A percentile compares a stretch with the other conserved stretches of the same genome.
Evolutionary conservation across 2,797 vertebrate genomes (phyloP).

Genomic region (Liasis olivaceus): DNA sequence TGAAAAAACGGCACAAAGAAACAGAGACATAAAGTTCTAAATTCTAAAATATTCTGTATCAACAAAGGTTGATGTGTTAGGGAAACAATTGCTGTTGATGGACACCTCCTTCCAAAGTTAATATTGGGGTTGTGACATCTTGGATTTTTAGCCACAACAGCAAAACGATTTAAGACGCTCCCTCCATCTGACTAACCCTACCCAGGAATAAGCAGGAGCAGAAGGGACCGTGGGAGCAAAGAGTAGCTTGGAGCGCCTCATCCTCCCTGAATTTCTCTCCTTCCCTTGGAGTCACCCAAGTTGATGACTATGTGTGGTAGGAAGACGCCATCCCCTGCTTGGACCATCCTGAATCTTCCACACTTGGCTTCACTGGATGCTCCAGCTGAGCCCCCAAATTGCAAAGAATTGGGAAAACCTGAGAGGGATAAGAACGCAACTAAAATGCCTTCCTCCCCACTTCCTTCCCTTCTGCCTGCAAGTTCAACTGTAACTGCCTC

Average conservation of each 20-base stretch:
- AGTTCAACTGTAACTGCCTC: too few species aligned
- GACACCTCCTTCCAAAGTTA: not conserved
- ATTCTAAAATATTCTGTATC: too few species aligned
- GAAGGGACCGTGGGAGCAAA: not conserved
- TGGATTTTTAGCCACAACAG: too few species aligned
- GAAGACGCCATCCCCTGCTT: not conserved
- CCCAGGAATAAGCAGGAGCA: not conserved
- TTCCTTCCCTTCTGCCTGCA: too few species aligned
- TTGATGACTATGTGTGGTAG: not conserved
- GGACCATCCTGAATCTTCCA: not conserved
- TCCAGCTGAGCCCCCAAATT: not conserved
- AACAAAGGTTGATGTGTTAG: not conserved
- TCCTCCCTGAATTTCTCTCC: not conserved
- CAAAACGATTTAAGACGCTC: too few species aligned
- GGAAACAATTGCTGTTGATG: not conserved
- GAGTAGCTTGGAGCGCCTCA: not conserved
- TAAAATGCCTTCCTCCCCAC: too few species aligned
- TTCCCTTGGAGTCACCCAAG: not conserved
- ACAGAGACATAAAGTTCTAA: too few species aligned
- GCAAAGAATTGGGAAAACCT: not conserved
- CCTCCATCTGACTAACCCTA: too few species aligned
- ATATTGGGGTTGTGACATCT: too few species aligned
- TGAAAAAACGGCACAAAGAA: too few species aligned
- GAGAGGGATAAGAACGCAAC: not conserved
- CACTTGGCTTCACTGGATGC: not conserved